Base-by-base conservation (phyloP, 2,888 invertebrate species). In the Autographa gamma region DNA sequence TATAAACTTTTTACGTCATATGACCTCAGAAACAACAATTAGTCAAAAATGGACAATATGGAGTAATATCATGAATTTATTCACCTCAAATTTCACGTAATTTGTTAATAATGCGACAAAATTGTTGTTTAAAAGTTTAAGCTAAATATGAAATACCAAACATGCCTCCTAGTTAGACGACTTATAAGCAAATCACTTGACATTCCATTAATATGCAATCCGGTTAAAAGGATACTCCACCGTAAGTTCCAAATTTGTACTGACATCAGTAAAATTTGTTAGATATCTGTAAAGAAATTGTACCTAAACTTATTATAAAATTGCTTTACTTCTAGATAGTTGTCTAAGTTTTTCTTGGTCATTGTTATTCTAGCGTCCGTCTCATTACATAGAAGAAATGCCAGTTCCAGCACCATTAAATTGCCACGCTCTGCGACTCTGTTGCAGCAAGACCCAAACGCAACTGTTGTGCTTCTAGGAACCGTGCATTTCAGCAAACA, bases 401-500 rank as follows among this genome's bases (percentile, higher is more conserved):
- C 60, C 41, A n/a, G 70, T 62, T 64, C 74, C 68, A 6, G 31
- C 18, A 13, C 14, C 54, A 8, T 87, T 18, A 66, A 76, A 0
- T 81, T 95, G 18, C 95, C 95, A 2, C 56, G 84, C 18, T 81
- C 95, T 4, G 95, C 95, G 1, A 90, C 92, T 5, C 68, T 93
- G 13, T 54, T 95, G 34, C 94, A 94, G 80, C 87, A 92, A 76
- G 92, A 95, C 75, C 77, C 77, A 3, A 58, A 76, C 16, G 92
- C 89, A 11, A 93, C 89, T 6, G 95, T 95, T n/a, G 93, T 95
- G 11, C 77, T 95, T 59, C 86, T 95, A 66, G 95, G 95, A 58
- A 95, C 95, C 0, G 95, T 95, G 31, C 95, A 95, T 79, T 95
- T 95, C 74, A 95, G 95, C 82, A 95, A 94, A 84, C 86, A 93